Evolutionary conservation across 2,797 vertebrate species (phyloP).

Genomic region (Propithecus perrieri): DNA sequence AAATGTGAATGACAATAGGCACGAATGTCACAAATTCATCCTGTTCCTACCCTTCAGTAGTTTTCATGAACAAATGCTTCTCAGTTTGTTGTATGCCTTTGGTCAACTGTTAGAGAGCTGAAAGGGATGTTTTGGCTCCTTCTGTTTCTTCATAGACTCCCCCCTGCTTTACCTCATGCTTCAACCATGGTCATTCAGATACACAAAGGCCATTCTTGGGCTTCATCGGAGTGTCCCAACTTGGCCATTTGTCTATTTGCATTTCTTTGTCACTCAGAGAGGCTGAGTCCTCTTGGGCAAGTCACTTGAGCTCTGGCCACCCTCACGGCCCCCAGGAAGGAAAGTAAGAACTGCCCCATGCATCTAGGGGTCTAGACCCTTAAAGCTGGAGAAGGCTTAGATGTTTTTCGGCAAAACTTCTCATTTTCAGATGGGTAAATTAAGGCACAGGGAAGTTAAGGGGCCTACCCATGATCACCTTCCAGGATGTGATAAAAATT

Average conservation of each 20-base stretch:
- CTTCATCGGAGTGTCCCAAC: background rate
- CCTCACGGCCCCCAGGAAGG: background rate
- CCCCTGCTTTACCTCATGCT: background rate
- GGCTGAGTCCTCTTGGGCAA: background rate
- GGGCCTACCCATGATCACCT: background rate
- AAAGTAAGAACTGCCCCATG: background rate
- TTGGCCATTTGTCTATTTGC: background rate
- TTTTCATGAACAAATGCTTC: conserved; percentile 1
- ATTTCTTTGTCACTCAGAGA: background rate
- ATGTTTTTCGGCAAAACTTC: background rate
- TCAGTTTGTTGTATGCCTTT: background rate
- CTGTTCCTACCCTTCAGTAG: background rate
- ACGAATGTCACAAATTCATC: background rate
- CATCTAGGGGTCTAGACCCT: background rate
- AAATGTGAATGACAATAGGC: background rate
- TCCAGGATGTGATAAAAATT: background rate
- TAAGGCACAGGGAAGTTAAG: background rate
- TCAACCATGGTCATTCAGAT: background rate
- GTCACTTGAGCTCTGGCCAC: background rate
- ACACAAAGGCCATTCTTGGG: background rate
- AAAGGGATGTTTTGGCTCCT: background rate
- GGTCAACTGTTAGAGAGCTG: background rate
- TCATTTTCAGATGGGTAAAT: background rate
- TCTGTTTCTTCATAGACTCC: background rate
- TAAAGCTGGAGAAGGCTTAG: background rate